These are phyloP conservation scores for Aleiodes sp. DNA, from an alignment of 1,140 invertebrate species.

Conservation along the genomic window DNA sequence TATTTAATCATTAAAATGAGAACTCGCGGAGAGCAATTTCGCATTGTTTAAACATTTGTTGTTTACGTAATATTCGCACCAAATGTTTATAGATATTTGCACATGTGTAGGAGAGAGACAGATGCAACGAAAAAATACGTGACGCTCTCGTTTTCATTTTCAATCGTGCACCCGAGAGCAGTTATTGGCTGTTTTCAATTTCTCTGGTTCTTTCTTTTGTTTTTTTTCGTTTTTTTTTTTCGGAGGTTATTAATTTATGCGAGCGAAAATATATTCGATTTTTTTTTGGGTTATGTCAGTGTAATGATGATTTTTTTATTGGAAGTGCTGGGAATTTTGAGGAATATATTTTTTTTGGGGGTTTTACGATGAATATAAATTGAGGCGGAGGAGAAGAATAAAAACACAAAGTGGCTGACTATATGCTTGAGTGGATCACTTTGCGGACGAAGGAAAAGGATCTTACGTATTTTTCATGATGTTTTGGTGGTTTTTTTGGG, in stretches of 20 bases:
- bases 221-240: neutral
- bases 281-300: too few species aligned
- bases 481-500: too few species aligned
- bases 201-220: neutral
- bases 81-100: neutral
- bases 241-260: neutral
- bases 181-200: too few species aligned
- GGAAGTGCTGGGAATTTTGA: neutral
- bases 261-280: neutral
- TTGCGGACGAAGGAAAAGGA: neutral
- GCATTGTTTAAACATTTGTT: conserved; percentile 9
- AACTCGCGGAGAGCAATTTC: neutral
- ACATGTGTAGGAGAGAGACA: neutral
- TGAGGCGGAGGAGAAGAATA: neutral
- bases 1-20: neutral
- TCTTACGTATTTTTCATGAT: neutral
- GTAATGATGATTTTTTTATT: neutral
- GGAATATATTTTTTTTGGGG: neutral
- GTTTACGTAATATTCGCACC: neutral
- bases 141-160: neutral
- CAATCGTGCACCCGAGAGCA: neutral
- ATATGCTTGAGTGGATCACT: neutral
- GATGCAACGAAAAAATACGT: neutral
- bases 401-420: neutral
- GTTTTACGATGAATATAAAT: conserved; percentile 16